phyloP scores from a whole-genome alignment of 2,888 invertebrate species.

The Maniola hyperantus region DNA sequence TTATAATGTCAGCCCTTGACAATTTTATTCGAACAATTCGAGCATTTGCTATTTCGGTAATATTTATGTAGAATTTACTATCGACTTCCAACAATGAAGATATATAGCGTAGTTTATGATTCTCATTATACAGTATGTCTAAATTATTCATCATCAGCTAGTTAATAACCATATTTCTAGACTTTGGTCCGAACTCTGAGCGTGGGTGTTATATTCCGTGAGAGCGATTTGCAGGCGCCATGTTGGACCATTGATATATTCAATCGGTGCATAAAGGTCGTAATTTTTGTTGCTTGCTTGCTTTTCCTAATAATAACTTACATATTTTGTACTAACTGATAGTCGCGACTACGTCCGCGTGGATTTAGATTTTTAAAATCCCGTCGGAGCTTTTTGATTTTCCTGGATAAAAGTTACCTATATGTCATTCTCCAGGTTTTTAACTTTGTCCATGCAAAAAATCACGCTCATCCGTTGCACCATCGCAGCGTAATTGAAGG shows the following conservation, averaged over 20 bases:
- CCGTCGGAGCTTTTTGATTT: too few relatives aligned
- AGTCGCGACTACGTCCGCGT: too few relatives aligned
- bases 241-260: slow-evolving; percentile 42
- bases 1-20: not conserved
- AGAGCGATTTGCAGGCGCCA: slow-evolving; percentile 55
- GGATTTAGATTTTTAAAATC: too few relatives aligned
- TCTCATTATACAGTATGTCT: slow-evolving; percentile 40
- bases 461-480: too few relatives aligned
- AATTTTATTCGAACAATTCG: slow-evolving; percentile 13
- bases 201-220: slow-evolving; percentile 62
- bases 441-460: too few relatives aligned
- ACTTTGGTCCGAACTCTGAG: slow-evolving; percentile 43
- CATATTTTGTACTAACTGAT: too few relatives aligned
- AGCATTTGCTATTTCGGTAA: not conserved
- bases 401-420: too few relatives aligned
- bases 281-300: too few relatives aligned
- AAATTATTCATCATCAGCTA: slow-evolving; percentile 44
- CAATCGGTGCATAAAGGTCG: too few relatives aligned
- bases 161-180: slow-evolving; percentile 49
- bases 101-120: slow-evolving; percentile 28
- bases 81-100: slow-evolving; percentile 24
- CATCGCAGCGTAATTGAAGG: too few relatives aligned
- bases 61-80: slow-evolving; percentile 17
- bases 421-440: too few relatives aligned
- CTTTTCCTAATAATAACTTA: too few relatives aligned